A percentile compares a stretch with the other conserved stretches of the same genome.
These are phyloP conservation scores for Sebastes hubbsi DNA, from an alignment of 2,797 vertebrate genomes.

Conservation along the genomic window DNA sequence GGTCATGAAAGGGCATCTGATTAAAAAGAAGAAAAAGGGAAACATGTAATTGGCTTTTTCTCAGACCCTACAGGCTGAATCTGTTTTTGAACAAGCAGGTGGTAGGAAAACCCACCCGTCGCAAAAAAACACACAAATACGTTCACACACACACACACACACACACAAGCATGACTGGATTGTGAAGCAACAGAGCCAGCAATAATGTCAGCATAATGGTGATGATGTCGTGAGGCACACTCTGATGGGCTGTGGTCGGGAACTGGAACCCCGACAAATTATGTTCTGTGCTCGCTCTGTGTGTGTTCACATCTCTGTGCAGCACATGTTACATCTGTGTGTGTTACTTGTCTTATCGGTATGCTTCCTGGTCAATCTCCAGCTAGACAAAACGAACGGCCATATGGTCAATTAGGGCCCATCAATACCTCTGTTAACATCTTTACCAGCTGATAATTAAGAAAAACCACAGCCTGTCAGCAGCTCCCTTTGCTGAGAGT, in stretches of 20 bases:
- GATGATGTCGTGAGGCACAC: constrained; percentile 49
- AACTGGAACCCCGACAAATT: constrained; percentile 42
- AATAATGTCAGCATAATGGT: constrained; percentile 41
- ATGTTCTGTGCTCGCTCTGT: constrained; percentile 20
- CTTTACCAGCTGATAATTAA: constrained; percentile 75
- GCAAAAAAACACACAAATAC: neutral
- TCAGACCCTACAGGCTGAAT: constrained; percentile 33
- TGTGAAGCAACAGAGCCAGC: constrained; percentile 45
- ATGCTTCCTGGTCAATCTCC: constrained; percentile 60
- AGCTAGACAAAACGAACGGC: constrained; percentile 68
- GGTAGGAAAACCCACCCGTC: neutral
- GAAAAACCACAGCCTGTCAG: constrained; percentile 69
- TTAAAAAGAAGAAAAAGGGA: constrained; percentile 31
- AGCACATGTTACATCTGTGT: constrained; percentile 27
- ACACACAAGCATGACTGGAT: constrained; percentile 24
- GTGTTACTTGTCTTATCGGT: constrained; percentile 38
- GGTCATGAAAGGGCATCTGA: constrained; percentile 49
- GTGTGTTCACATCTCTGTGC: neutral
- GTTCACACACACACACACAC: neutral
- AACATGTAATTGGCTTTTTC: constrained; percentile 38
- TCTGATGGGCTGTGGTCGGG: constrained; percentile 47
- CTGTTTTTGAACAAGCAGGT: constrained; percentile 35
- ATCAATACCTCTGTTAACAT: constrained; percentile 78
- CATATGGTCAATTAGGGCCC: constrained; percentile 82
- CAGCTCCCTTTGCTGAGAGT: constrained; percentile 44